Evolutionary conservation across 2,888 invertebrate species (phyloP).

Genomic region (Timandra comae): DNA sequence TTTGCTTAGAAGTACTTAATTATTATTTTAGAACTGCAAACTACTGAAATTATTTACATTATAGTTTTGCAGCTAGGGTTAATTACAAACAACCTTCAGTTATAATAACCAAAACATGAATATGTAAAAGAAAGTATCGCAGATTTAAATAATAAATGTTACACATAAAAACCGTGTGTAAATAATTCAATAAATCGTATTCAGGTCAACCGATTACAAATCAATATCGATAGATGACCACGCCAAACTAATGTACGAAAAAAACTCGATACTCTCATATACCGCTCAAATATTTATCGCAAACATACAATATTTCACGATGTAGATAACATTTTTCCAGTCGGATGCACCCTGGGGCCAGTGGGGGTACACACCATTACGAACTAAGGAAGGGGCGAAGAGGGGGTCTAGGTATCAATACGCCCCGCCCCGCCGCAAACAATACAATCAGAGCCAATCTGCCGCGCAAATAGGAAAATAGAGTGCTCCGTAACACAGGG

Average conservation of each 20-base stretch:
- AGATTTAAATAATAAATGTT: no score
- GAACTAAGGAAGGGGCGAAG: slow-evolving; percentile 11
- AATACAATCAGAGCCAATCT: slow-evolving; percentile 77
- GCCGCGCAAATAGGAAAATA: slow-evolving; percentile 76
- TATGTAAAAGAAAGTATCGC: no score
- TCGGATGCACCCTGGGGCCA: slow-evolving; percentile 38
- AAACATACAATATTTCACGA: slow-evolving; percentile 53
- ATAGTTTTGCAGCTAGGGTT: no score
- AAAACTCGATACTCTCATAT: slow-evolving; percentile 53
- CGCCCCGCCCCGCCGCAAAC: slow-evolving; percentile 64
- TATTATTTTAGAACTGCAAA: no score
- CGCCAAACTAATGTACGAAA: slow-evolving; percentile 20
- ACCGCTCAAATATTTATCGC: slow-evolving; percentile 63
- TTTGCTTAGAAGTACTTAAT: no score
- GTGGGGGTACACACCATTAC: slow-evolving; percentile 16
- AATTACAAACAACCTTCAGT: no score
- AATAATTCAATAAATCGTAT: slow-evolving; percentile 11
- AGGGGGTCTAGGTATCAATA: slow-evolving; percentile 42
- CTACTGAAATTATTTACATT: no score
- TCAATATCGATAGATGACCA: slow-evolving; percentile 10
- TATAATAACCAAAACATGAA: no score
- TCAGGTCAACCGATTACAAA: slow-evolving; percentile 14
- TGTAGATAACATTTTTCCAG: slow-evolving; percentile 64
- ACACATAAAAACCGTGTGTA: no score
- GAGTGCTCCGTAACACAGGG: slow-evolving; percentile 65